Evolutionary conservation across 64 coral and sea anemone species (phyloP).

Genomic region (Stylophora pistillata): DNA sequence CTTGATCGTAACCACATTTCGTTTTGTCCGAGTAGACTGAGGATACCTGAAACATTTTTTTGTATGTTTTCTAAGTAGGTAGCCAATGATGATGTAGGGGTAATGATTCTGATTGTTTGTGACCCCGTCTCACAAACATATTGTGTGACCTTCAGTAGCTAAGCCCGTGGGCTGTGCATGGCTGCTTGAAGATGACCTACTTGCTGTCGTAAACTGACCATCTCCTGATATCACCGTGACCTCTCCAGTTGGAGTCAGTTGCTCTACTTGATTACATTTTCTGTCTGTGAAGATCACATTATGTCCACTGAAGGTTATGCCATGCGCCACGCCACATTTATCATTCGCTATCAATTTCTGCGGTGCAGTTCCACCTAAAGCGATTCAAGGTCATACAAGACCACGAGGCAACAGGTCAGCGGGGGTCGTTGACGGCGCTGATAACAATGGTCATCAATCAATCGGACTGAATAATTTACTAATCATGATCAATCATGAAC

Average conservation of each 20-base stretch:
- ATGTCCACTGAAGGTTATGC: background rate
- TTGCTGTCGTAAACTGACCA: background rate
- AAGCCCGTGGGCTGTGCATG: constrained; percentile 27
- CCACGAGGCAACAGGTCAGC: too few relatives aligned
- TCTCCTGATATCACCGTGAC: background rate
- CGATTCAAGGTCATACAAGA: too few relatives aligned
- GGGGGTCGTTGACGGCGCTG: too few relatives aligned
- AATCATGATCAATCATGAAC: too few relatives aligned
- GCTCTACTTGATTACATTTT: background rate
- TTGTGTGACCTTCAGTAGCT: constrained; percentile 3
- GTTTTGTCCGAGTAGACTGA: too few relatives aligned
- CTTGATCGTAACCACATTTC: too few relatives aligned
- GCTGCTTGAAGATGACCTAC: background rate
- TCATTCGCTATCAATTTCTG: constrained; percentile 21
- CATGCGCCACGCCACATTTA: constrained; percentile 14
- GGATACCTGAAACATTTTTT: too few relatives aligned
- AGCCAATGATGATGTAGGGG: constrained; percentile 1
- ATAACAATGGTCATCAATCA: too few relatives aligned
- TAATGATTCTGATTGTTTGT: constrained; percentile 14
- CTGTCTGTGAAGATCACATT: constrained; percentile 13
- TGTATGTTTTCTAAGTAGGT: constrained; percentile 7
- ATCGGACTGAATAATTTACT: too few relatives aligned
- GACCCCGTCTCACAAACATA: constrained; percentile 4
- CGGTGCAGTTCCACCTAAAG: background rate
- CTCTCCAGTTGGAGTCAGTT: background rate